A percentile compares a stretch with the other conserved stretches of the same genome.
phyloP scores from a whole-genome alignment of 2,113 vertebrate genomes.

The Jaculus jaculus region DNA sequence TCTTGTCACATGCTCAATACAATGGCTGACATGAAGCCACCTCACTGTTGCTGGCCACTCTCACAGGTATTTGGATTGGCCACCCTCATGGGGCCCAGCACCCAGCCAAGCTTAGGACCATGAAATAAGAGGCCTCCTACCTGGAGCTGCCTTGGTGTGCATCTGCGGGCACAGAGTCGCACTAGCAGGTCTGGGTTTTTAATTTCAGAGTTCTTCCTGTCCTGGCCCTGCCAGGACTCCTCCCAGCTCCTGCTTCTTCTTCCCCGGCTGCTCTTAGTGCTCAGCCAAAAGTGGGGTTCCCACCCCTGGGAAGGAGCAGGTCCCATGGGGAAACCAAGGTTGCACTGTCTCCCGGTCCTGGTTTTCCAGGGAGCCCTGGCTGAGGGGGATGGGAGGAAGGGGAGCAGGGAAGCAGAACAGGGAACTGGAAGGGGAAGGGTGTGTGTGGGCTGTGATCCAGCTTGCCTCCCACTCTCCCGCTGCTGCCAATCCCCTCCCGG shows the following conservation, averaged over 20 bases:
- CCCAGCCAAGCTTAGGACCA: background rate
- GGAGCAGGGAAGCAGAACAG: conserved; percentile 39
- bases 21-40: background rate
- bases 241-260: background rate
- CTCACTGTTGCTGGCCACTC: fast-evolving
- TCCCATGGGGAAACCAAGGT: conserved; percentile 13
- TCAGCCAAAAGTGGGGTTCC: background rate
- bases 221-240: background rate
- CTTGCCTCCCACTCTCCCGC: conserved; percentile 66
- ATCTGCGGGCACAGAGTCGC: background rate
- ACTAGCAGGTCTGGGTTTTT: background rate
- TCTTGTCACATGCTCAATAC: fast-evolving
- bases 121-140: background rate
- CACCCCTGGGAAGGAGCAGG: background rate
- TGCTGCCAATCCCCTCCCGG: conserved; percentile 67
- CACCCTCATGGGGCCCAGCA: background rate
- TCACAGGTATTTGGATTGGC: background rate
- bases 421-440: conserved; percentile 77
- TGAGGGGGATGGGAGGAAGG: conserved; percentile 58
- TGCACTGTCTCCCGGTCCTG: conserved; percentile 39
- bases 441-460: conserved; percentile 75
- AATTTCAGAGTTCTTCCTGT: background rate
- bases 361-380: conserved; percentile 74
- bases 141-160: background rate
- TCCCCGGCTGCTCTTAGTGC: background rate